These are phyloP conservation scores for Melanogrammus aeglefinus DNA, from an alignment of 2,797 vertebrate species.

Conservation along the genomic window DNA sequence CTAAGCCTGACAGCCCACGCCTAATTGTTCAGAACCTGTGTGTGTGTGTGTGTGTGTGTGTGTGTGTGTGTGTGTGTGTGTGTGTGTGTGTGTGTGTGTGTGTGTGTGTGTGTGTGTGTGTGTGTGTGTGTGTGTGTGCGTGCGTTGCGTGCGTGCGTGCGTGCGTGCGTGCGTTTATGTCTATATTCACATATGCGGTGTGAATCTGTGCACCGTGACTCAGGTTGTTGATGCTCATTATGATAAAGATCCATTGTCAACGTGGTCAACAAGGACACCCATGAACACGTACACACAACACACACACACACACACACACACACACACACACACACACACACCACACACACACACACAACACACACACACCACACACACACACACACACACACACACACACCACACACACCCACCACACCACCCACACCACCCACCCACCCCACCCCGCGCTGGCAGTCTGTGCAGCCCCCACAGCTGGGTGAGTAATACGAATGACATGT, in stretches of 20 bases:
- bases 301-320: no score
- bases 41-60: conserved; percentile 27
- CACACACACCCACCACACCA: neutral
- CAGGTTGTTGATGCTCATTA: conserved; percentile 68
- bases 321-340: no score
- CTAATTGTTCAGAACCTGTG: conserved; percentile 75
- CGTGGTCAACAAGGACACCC: conserved; percentile 41
- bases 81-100: conserved; percentile 24
- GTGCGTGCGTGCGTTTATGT: no score
- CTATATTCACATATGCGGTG: conserved; percentile 16
- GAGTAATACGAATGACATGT: conserved; percentile 29
- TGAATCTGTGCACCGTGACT: conserved; percentile 52
- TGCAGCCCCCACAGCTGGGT: conserved; percentile 43
- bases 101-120: conserved; percentile 28
- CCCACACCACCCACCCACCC: no score
- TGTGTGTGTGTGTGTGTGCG: conserved; percentile 30
- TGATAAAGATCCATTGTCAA: conserved; percentile 43
- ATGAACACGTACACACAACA: conserved; percentile 36
- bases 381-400: no score
- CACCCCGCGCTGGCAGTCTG: conserved; percentile 28
- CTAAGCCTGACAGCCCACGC: conserved; percentile 73
- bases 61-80: conserved; percentile 29
- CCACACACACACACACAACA: neutral
- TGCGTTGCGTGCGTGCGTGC: no score
- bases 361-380: no score